A percentile compares a stretch with the other conserved stretches of the same genome.
Conservation (phyloP, 2,797 vertebrate genomes). For the Toxotes lorentzi region DNA sequence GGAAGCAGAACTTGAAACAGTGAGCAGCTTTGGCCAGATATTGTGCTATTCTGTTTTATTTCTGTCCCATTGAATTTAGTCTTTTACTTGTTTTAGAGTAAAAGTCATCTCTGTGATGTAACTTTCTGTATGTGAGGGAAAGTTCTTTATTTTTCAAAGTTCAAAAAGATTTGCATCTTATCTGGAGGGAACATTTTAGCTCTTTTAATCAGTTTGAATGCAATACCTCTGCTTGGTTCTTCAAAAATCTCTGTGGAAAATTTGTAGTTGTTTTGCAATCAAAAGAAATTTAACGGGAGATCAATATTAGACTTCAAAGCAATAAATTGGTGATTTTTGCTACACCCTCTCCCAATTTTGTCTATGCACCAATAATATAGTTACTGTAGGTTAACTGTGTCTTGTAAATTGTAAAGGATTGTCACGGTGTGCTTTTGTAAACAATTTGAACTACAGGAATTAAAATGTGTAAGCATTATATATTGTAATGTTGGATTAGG, state of each 20-base stretch:
- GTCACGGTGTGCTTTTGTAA: constrained; percentile 82
- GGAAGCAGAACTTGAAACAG: constrained; percentile 84
- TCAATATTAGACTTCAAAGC: constrained; percentile 84
- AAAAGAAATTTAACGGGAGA: constrained; percentile 81
- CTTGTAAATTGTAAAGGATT: constrained; percentile 82
- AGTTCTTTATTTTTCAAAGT: constrained; percentile 79
- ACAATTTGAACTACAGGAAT: constrained; percentile 77
- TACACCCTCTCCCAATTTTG: constrained; percentile 82
- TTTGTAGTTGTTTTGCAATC: constrained; percentile 86
- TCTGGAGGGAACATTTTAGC: constrained; percentile 75
- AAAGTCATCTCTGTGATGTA: constrained; percentile 84
- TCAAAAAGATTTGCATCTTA: constrained; percentile 74
- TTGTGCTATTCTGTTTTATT: constrained; percentile 73
- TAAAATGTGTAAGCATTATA: constrained; percentile 72
- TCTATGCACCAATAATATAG: constrained; percentile 89
- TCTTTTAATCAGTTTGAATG: constrained; percentile 84
- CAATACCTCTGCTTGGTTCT: constrained; percentile 86
- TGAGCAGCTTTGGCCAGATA: constrained; percentile 89
- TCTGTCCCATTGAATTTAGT: constrained; percentile 77
- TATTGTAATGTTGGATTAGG: constrained; percentile 73
- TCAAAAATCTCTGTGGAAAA: constrained; percentile 80
- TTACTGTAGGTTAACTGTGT: constrained; percentile 85
- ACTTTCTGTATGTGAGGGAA: constrained; percentile 79
- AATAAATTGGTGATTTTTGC: constrained; percentile 88
- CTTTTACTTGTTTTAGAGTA: constrained; percentile 92